Evolutionary conservation across 2,797 vertebrate species (phyloP).

Genomic region (Avahi laniger): DNA sequence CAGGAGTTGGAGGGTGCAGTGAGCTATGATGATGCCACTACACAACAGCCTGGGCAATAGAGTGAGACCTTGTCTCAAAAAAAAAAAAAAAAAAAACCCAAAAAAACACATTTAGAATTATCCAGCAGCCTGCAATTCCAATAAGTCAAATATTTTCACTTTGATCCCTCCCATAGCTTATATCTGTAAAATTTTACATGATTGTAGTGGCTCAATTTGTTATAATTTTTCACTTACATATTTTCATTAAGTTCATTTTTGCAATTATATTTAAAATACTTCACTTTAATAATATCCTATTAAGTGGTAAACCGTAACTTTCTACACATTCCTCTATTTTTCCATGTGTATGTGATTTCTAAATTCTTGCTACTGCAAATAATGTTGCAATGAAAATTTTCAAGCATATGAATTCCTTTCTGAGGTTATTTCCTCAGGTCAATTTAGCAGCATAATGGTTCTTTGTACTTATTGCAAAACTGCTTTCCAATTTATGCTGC

Average conservation of each 20-base stretch:
- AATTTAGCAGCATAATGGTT: conserved; percentile 33
- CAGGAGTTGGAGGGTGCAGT: not conserved
- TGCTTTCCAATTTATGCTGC: conserved; percentile 42
- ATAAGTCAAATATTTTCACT: conserved; percentile 27
- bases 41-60: not conserved
- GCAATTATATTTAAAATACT: conserved; percentile 11
- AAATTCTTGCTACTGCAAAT: conserved; percentile 41
- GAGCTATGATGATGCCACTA: not conserved
- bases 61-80: not conserved
- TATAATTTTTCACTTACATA: not conserved
- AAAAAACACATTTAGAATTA: conserved; percentile 36
- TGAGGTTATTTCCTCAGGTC: conserved; percentile 38
- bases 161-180: not conserved
- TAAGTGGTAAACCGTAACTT: not conserved
- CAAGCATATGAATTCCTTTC: conserved; percentile 4
- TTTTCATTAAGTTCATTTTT: conserved; percentile 26
- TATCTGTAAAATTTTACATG: conserved; percentile 23
- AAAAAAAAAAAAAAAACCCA: no score
- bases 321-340: conserved; percentile 1
- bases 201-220: not conserved
- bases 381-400: conserved; percentile 29
- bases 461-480: not conserved
- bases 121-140: not conserved
- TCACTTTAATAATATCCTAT: conserved; percentile 48
- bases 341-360: not conserved